Evolutionary conservation across 2,888 invertebrate species (phyloP).

Genomic region (Eutolmus rufibarbis): DNA sequence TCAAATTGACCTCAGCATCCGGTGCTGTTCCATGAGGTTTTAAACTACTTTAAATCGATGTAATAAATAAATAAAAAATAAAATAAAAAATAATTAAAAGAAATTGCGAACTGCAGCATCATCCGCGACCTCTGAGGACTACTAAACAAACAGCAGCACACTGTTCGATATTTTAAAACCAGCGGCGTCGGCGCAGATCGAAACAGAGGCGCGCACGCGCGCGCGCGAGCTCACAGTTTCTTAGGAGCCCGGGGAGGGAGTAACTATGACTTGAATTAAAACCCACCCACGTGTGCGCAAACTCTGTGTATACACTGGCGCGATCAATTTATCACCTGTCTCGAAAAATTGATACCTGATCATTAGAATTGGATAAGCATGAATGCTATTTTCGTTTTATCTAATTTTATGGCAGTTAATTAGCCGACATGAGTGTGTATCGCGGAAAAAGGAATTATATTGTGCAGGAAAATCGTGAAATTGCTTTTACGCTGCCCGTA

Average conservation of each 20-base stretch:
- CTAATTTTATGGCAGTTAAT: conserved; percentile 42
- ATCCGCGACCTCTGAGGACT: too few species aligned
- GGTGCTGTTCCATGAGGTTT: too few species aligned
- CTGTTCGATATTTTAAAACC: too few species aligned
- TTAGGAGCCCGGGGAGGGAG: not conserved
- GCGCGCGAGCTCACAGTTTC: not conserved
- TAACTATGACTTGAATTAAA: not conserved
- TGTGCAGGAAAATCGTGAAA: not conserved
- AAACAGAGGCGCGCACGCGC: not conserved
- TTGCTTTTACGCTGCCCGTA: not conserved
- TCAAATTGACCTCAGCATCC: too few species aligned
- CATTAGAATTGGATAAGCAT: conserved; percentile 30
- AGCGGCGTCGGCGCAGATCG: too few species aligned
- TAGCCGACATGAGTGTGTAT: conserved; percentile 18
- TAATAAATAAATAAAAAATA: too few species aligned
- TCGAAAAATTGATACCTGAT: conserved; percentile 42
- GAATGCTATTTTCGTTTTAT: conserved; percentile 32
- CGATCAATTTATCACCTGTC: conserved; percentile 43
- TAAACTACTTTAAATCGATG: too few species aligned
- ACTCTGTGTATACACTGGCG: not conserved
- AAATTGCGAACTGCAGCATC: too few species aligned
- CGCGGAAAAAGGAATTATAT: not conserved
- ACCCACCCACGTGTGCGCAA: conserved; percentile 32
- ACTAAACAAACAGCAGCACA: too few species aligned
- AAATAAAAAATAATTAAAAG: too few species aligned